Evolutionary conservation across 2,113 vertebrate species (phyloP).

Genomic region (Corynorhinus townsendii): DNA sequence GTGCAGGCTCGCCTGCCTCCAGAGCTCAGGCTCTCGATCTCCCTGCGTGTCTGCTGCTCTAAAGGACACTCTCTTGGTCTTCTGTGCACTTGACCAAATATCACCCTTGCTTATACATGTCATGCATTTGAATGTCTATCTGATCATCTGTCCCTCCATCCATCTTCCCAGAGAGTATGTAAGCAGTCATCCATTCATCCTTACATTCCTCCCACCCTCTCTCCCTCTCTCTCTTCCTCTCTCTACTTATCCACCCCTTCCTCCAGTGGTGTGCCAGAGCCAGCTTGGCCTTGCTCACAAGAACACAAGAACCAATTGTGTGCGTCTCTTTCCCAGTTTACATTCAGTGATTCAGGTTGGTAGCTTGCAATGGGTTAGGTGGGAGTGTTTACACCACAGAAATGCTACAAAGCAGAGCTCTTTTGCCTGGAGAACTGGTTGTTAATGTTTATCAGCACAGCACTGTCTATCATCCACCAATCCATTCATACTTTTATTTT

Average conservation of each 20-base stretch:
- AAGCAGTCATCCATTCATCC: too few species aligned
- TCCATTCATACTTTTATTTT: neutral
- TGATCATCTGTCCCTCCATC: neutral
- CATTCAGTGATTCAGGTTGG: neutral
- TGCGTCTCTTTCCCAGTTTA: neutral
- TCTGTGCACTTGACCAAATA: neutral
- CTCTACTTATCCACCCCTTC: neutral
- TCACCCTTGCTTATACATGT: neutral
- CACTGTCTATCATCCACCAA: neutral
- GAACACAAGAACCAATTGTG: neutral
- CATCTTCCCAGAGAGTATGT: neutral
- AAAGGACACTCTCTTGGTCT: neutral
- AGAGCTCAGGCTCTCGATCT: accelerated
- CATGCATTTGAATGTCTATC: neutral
- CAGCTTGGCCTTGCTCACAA: neutral
- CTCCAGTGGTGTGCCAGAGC: neutral
- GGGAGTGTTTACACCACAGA: neutral
- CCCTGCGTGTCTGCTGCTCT: neutral
- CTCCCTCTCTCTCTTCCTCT: accelerated
- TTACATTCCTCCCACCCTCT: neutral
- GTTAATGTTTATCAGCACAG: neutral
- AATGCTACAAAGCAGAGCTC: neutral
- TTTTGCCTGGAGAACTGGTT: neutral
- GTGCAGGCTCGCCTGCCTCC: neutral
- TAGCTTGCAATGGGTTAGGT: neutral